Base-by-base conservation (phyloP, 2,888 invertebrate species). In the Mantis religiosa region DNA sequence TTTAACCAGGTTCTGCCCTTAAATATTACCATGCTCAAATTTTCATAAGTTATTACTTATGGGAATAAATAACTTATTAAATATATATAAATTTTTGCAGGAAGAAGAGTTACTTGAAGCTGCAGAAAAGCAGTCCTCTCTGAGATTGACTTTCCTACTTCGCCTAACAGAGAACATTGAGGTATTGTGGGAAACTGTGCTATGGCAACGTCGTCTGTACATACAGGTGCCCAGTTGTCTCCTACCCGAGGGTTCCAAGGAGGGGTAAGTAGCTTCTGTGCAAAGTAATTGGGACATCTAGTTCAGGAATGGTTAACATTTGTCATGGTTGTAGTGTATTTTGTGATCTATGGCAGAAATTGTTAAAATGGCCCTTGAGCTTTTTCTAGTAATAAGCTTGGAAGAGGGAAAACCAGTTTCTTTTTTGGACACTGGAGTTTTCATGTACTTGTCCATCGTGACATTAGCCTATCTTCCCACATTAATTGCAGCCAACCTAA, bases 201-300 rank as follows among this genome's bases (percentile, higher is more conserved):
- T 97, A 91, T 95, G 96, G 92, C 95, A 96, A 90, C 96, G 96
- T 90, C 96, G 96, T 91, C 95, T 99, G 91, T 99, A 98, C 94
- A 96, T 99, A 92, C 97, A 98, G 91, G 95, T 99, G 92, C 98
- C 98, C 86, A 95, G 96, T 90, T 96, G 97, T 90, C 95, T 98
- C 91, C 95, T 97, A 91, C 97, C 98, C 7, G 98, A 97, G 92
- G 97, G 98, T 91, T 98, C 98, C 91, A 98, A 98, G 94, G 98
- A 99, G 94, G 98, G 98, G 93, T 93, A 90, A 91, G 91, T 90
- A 28, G 12, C 12, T 84, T 1, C 20, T 83, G n/a, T 54, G 34
- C 4, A 8, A 8, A 34, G 34, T 34, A 6, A 25, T n/a, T 7
- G 12, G 82, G n/a, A n/a, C n/a, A n/a, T n/a, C n/a, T n/a, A n/a